These are phyloP conservation scores for Poecilus cupreus DNA, from an alignment of 2,888 invertebrate species.

Conservation along the genomic window DNA sequence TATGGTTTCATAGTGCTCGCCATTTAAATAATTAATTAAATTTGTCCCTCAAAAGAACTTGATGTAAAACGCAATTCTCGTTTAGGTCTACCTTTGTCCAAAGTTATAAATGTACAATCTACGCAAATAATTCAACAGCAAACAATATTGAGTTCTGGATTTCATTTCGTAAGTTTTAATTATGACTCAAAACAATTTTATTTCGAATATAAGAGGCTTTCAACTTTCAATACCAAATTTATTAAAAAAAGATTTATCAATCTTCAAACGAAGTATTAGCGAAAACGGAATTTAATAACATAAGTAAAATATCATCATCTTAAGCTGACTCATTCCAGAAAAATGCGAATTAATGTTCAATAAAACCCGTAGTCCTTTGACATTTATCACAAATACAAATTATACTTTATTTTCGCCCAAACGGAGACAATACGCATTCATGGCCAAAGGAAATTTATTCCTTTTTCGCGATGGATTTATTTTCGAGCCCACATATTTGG, in stretches of 20 bases:
- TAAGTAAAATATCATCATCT: background rate
- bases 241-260: background rate
- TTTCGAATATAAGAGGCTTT: background rate
- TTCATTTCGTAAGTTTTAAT: slow-evolving; percentile 4
- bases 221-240: background rate
- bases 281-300: background rate
- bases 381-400: slow-evolving; percentile 26
- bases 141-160: background rate
- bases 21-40: slow-evolving; percentile 20
- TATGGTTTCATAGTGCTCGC: background rate
- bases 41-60: background rate
- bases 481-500: too few species aligned
- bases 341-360: background rate
- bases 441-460: background rate
- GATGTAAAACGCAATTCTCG: background rate
- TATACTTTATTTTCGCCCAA: slow-evolving; percentile 1
- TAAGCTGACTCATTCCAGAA: slow-evolving; percentile 14
- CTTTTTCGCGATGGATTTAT: background rate
- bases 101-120: background rate
- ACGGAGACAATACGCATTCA: slow-evolving; percentile 3
- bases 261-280: slow-evolving; percentile 5
- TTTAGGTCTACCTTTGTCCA: background rate
- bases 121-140: background rate
- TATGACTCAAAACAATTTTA: background rate
- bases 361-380: slow-evolving; percentile 7